Conservation (phyloP, 1,140 invertebrate species). For the Danaus plexippus region DNA sequence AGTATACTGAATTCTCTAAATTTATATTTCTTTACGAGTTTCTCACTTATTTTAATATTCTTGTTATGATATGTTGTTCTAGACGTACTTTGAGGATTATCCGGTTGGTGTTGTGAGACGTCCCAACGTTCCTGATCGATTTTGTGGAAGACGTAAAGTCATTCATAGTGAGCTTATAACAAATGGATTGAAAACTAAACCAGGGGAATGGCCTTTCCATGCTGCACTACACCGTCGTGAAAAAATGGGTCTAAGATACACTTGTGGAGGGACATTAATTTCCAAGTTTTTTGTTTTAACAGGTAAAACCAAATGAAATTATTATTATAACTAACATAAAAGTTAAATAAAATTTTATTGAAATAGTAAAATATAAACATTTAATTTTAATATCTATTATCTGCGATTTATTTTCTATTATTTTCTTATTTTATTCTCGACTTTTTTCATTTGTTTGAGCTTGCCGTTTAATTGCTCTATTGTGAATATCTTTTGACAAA, state of each 20-base stretch:
- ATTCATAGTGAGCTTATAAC: constrained; percentile 41
- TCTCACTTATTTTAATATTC: too few relatives aligned
- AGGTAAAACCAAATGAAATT: constrained; percentile 20
- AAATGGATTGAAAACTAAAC: constrained; percentile 36
- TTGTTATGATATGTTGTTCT: neutral
- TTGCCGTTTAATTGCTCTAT: too few relatives aligned
- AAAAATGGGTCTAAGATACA: constrained; percentile 44
- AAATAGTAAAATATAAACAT: constrained; percentile 17
- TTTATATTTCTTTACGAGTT: too few relatives aligned
- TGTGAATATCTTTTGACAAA: too few relatives aligned
- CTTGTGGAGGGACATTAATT: constrained; percentile 48
- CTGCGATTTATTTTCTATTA: too few relatives aligned
- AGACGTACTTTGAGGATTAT: constrained; percentile 17
- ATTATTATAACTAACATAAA: too few relatives aligned
- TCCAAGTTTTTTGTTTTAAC: constrained; percentile 38
- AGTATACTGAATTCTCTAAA: too few relatives aligned
- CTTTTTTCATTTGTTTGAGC: too few relatives aligned
- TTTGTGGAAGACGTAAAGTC: constrained; percentile 43
- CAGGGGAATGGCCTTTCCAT: constrained; percentile 91
- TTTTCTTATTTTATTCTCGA: too few relatives aligned
- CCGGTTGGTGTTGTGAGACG: constrained; percentile 10
- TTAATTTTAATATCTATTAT: too few relatives aligned
- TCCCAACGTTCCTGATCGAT: constrained; percentile 10
- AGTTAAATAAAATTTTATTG: constrained; percentile 44
- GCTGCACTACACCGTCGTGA: constrained; percentile 83